Conservation (phyloP, 2,113 vertebrate species). For the Acrocephalus arundinaceus region DNA sequence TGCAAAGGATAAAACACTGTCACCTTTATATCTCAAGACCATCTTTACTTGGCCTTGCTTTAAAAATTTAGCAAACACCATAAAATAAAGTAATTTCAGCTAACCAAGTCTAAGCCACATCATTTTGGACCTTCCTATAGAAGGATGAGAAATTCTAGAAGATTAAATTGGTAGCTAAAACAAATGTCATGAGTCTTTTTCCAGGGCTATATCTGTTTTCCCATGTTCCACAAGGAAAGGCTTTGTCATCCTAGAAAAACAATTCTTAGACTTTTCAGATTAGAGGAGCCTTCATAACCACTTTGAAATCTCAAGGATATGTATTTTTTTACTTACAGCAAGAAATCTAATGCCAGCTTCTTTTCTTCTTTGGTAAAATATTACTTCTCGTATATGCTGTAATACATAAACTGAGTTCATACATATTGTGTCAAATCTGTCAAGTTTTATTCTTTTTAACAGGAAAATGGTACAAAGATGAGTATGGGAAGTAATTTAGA, state of each 20-base stretch:
- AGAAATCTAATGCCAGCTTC: not conserved
- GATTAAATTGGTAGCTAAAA: not conserved
- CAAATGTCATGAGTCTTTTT: fast-evolving
- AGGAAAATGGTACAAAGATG: not conserved
- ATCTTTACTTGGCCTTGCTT: not conserved
- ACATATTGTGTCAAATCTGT: not conserved
- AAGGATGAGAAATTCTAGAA: not conserved
- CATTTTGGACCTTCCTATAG: not conserved
- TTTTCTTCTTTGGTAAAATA: not conserved
- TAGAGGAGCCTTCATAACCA: not conserved
- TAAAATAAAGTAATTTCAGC: not conserved
- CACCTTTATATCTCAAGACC: not conserved
- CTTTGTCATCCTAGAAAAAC: not conserved
- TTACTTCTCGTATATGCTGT: not conserved
- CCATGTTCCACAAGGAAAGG: not conserved
- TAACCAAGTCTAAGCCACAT: not conserved
- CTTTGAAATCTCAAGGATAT: not conserved
- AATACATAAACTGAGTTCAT: not conserved
- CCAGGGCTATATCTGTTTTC: not conserved
- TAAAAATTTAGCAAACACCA: not conserved
- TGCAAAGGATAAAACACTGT: not conserved
- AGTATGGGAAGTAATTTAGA: not conserved
- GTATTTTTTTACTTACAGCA: not conserved
- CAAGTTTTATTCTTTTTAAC: not conserved
- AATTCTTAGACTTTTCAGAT: not conserved